A percentile compares a stretch with the other conserved stretches of the same genome.
Evolutionary conservation across 1,140 invertebrate species (phyloP).

Genomic region (Patella vulgata): DNA sequence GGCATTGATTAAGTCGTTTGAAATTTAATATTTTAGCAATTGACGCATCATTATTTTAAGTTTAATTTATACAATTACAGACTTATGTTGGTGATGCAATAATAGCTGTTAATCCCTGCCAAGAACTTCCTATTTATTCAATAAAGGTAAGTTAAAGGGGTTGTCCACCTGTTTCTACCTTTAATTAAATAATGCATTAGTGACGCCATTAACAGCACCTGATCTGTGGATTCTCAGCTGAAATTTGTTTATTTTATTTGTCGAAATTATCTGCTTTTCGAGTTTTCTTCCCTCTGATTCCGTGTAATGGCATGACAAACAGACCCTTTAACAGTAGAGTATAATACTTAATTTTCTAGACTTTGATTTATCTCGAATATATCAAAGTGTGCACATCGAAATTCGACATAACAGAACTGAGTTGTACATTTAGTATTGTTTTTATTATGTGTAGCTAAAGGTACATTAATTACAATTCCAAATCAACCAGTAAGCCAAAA

Average conservation of each 20-base stretch:
- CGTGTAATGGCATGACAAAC: neutral
- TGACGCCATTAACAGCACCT: conserved; percentile 3
- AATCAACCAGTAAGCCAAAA: too few relatives aligned
- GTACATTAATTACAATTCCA: too few relatives aligned
- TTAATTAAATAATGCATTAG: neutral
- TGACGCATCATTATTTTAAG: too few relatives aligned
- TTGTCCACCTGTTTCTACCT: conserved; percentile 54
- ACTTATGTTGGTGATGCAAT: conserved; percentile 87
- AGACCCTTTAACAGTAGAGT: neutral
- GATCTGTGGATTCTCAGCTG: neutral
- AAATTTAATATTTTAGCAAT: too few relatives aligned
- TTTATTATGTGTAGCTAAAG: too few relatives aligned
- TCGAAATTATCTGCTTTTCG: too few relatives aligned
- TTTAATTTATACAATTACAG: conserved; percentile 71
- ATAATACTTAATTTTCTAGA: neutral
- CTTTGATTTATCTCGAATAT: neutral
- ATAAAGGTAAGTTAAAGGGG: conserved; percentile 79
- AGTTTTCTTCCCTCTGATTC: neutral
- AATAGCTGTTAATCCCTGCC: conserved; percentile 85
- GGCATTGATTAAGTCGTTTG: too few relatives aligned
- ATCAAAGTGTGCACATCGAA: neutral
- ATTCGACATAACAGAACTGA: neutral
- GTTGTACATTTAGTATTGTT: neutral
- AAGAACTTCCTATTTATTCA: conserved; percentile 78
- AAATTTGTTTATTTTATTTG: too few relatives aligned